Conservation (phyloP, 2,797 vertebrate genomes). For the Sorex maritimensis region DNA sequence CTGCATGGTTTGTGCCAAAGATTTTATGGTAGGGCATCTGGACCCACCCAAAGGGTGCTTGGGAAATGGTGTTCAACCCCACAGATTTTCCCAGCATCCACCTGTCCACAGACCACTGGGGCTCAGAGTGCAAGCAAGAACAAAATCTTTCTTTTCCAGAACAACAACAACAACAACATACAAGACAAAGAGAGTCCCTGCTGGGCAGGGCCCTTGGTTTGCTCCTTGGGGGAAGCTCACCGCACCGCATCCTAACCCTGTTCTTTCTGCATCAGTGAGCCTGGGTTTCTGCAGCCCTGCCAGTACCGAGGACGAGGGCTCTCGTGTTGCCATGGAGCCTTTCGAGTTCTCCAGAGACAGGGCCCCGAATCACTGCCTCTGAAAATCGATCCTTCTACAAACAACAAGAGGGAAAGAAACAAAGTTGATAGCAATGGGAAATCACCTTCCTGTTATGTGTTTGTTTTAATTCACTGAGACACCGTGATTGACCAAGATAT, state of each 20-base stretch:
- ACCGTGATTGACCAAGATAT: too few relatives aligned
- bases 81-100: not conserved
- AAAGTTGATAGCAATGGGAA: not conserved
- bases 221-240: not conserved
- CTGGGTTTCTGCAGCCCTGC: not conserved
- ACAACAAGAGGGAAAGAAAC: too few relatives aligned
- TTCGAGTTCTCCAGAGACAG: not conserved
- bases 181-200: constrained; percentile 29
- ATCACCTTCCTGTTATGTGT: not conserved
- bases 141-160: not conserved
- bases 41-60: not conserved
- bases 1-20: too few relatives aligned
- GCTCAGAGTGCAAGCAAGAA: not conserved
- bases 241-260: not conserved
- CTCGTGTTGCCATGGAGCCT: constrained; percentile 58
- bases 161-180: constrained; percentile 7
- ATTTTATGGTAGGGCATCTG: not conserved
- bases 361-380: constrained; percentile 39
- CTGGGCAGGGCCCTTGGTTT: not conserved
- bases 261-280: not conserved
- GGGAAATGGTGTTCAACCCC: not conserved
- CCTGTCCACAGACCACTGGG: not conserved
- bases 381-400: not conserved
- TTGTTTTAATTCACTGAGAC: too few relatives aligned
- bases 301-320: not conserved